These are phyloP conservation scores for Dermatemys mawii DNA, from an alignment of 2,113 vertebrate species.

Conservation along the genomic window DNA sequence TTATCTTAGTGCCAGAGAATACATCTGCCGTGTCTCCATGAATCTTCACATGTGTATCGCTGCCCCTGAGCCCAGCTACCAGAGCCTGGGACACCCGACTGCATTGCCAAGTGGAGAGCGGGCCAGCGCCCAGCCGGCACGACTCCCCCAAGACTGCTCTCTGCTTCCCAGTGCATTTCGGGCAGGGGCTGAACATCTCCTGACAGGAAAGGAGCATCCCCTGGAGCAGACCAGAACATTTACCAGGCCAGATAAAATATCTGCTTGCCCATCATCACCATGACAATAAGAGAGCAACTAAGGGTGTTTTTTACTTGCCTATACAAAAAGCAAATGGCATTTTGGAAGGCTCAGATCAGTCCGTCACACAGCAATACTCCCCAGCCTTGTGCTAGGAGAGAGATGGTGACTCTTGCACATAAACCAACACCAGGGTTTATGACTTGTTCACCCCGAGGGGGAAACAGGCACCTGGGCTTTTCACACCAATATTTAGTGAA, in stretches of 20 bases:
- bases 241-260: not conserved
- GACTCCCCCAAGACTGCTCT: not conserved
- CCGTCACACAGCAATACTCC: too few relatives aligned
- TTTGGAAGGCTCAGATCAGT: not conserved
- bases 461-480: not conserved
- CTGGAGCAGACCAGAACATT: not conserved
- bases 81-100: not conserved
- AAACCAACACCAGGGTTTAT: not conserved
- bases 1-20: slow-evolving; percentile 13
- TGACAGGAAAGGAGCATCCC: not conserved
- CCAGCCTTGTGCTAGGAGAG: not conserved
- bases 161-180: not conserved
- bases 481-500: not conserved
- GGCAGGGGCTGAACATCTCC: slow-evolving; percentile 12
- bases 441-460: not conserved
- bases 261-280: not conserved
- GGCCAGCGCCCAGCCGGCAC: not conserved
- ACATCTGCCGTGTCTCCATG: not conserved
- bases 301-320: not conserved
- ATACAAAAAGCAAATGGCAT: not conserved
- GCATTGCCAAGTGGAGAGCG: not conserved
- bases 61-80: not conserved
- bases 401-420: not conserved
- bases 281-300: not conserved
- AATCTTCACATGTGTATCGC: slow-evolving; percentile 15